These are phyloP conservation scores for Coptodon rendalli DNA, from an alignment of 2,113 vertebrate species.

Conservation along the genomic window DNA sequence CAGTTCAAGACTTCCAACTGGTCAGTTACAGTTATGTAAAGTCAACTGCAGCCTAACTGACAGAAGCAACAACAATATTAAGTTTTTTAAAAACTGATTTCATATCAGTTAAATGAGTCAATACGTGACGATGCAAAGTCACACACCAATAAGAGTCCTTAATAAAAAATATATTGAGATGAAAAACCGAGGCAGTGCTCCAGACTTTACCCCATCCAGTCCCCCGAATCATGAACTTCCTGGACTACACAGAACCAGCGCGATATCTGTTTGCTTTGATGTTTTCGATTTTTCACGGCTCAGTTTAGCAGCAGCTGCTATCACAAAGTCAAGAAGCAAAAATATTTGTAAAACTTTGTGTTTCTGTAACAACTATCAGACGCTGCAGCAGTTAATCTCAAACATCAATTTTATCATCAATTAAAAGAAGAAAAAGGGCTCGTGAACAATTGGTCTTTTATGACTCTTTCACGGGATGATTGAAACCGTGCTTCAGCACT, in stretches of 20 bases:
- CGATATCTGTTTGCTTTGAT: background rate
- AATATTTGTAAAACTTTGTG: background rate
- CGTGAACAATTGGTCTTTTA: background rate
- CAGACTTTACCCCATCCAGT: rapidly evolving
- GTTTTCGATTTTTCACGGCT: background rate
- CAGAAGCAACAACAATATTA: background rate
- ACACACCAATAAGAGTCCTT: background rate
- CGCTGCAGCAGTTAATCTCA: background rate
- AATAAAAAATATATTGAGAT: background rate
- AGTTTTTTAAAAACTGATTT: background rate
- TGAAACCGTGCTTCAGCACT: background rate
- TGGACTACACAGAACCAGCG: rapidly evolving
- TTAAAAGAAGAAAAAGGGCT: background rate
- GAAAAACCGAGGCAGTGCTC: background rate
- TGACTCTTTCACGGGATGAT: background rate
- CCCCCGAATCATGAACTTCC: rapidly evolving
- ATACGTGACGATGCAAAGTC: background rate
- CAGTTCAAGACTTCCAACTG: background rate
- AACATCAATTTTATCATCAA: background rate
- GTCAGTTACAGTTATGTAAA: background rate
- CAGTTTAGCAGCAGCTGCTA: background rate
- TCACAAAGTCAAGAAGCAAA: background rate
- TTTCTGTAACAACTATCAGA: background rate
- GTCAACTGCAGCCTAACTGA: background rate
- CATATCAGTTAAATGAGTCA: background rate